Base-by-base conservation (phyloP, 53 echinoderm and acorn worm genomes). In the Luidia sarsii region DNA sequence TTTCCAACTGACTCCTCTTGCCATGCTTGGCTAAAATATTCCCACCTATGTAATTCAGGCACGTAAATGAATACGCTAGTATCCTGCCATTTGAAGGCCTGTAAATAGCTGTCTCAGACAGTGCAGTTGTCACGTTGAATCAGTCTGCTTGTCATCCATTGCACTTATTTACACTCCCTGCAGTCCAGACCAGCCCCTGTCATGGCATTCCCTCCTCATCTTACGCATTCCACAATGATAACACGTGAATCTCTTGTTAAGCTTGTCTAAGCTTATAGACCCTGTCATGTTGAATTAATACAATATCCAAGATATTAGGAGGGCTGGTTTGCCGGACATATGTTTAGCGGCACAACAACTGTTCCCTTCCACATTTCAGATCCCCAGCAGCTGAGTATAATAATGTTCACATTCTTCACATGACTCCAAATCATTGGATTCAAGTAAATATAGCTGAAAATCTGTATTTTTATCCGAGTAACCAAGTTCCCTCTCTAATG, bases 281-380 rank as follows among this genome's bases (percentile, higher is more conserved):
- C 13, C 72, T 72, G 72, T 72, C 72, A 72, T 55, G 36, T 72
- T 72, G 72, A 56, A 72, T 72, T 72, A 72, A 72, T 72, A 23
- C 56, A 72, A 72, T 72, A n/a, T 54, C 36, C 55, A 72, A 72
- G 56, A 72, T 72, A 72, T 72, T 72, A 72, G 54, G 72, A 55
- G 72, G 50, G 11, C 41, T 72, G 53, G 72, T 39, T 19, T 38
- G 72, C 24, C 34, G 15, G 56, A 18, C 72, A 54, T 72, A 72
- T 72, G 72, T 56, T 72, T 32, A 38, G 56, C 72, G 50, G 34
- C n/a, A 56, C 56, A 72, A 34, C 72, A 72, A 72, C 72, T 72
- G 72, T 72, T 56, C 72, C 37, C 55, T 38, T 31, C n/a, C 22
- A 56, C 55, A 55, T 72, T 72, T 41, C 41, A 54, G 37, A 50